Conservation (phyloP, 2,797 vertebrate genomes). For the Acipenser oxyrinchus region DNA sequence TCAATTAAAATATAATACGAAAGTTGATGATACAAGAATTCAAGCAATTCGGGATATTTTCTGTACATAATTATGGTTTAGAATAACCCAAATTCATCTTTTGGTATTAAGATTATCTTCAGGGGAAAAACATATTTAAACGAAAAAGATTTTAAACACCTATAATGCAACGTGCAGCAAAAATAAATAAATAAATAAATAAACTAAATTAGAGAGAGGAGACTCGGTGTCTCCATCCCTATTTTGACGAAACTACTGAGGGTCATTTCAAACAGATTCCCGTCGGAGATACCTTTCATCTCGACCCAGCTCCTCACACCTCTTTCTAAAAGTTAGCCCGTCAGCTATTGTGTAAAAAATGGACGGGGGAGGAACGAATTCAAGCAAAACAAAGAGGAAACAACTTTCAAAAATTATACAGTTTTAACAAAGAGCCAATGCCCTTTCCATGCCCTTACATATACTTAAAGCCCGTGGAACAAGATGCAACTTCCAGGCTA, state of each 20-base stretch:
- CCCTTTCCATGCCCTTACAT: neutral
- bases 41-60: too few species aligned
- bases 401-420: neutral
- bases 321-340: neutral
- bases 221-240: neutral
- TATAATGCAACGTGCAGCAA: too few species aligned
- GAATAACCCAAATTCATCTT: too few species aligned
- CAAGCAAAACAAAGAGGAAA: neutral
- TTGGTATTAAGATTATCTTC: neutral
- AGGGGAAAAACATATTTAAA: neutral
- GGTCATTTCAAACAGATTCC: conserved; percentile 2
- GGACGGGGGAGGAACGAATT: neutral
- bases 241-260: neutral
- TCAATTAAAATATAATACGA: too few species aligned
- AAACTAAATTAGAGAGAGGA: neutral
- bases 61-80: too few species aligned
- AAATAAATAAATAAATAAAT: too few species aligned
- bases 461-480: too few species aligned
- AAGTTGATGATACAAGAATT: too few species aligned
- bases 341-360: neutral
- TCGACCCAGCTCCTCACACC: neutral
- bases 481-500: too few species aligned
- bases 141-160: too few species aligned
- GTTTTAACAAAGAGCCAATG: neutral
- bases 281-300: neutral